These are phyloP conservation scores for Campylomormyrus tamandua DNA, from an alignment of 2,113 vertebrate species.

Conservation along the genomic window DNA sequence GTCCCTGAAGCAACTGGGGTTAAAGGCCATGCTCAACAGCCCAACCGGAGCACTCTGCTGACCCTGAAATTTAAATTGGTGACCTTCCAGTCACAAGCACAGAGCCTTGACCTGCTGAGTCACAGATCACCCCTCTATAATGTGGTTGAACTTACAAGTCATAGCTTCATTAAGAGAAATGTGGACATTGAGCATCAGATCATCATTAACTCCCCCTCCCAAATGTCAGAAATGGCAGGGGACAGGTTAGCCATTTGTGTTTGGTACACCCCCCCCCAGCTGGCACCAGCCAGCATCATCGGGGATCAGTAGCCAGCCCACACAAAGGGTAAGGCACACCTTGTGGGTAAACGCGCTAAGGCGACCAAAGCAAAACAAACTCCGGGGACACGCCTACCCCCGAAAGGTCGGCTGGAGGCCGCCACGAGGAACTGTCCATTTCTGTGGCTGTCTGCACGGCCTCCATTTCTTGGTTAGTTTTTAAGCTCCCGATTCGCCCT, in stretches of 20 bases:
- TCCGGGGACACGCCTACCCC: neutral
- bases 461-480: neutral
- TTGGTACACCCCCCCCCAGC: conserved; percentile 19
- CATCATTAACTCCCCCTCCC: neutral
- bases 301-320: conserved; percentile 22
- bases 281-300: conserved; percentile 43
- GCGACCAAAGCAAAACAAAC: neutral
- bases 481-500: neutral
- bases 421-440: neutral
- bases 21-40: neutral
- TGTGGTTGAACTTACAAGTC: neutral
- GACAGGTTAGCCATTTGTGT: neutral
- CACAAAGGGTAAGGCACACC: neutral
- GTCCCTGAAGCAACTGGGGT: neutral
- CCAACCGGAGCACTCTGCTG: neutral
- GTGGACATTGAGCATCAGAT: neutral
- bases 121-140: neutral
- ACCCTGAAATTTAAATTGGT: neutral
- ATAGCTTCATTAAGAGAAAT: neutral
- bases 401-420: neutral
- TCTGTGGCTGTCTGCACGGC: neutral
- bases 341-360: neutral
- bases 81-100: neutral
- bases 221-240: neutral
- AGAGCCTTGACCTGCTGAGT: neutral